Conservation (phyloP, 2,888 invertebrate genomes). For the Coleophora flavipennella region DNA sequence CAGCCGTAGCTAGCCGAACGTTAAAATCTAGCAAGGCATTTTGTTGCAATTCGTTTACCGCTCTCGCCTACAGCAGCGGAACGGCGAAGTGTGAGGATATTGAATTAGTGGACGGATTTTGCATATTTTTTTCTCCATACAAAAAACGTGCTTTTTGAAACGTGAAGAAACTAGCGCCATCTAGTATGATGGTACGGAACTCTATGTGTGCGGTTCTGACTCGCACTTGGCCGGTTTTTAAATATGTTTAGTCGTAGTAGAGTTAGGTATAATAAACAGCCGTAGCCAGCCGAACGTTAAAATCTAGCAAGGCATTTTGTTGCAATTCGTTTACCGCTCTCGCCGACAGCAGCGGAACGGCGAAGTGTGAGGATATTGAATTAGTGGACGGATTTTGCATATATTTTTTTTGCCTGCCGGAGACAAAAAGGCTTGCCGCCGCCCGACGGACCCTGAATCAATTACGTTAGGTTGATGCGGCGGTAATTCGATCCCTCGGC, state of each 20-base stretch:
- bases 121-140: constrained; percentile 46
- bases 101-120: constrained; percentile 56
- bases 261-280: no score
- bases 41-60: constrained; percentile 13
- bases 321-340: constrained; percentile 11
- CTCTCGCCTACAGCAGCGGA: constrained; percentile 16
- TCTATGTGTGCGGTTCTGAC: no score
- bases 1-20: not conserved
- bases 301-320: constrained; percentile 12
- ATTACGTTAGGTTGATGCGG: constrained; percentile 60
- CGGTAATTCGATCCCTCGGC: constrained; percentile 65
- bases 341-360: constrained; percentile 19
- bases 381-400: constrained; percentile 51
- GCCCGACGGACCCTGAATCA: constrained; percentile 54
- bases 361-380: constrained; percentile 48
- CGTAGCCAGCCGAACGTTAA: not conserved
- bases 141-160: no score
- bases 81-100: constrained; percentile 40
- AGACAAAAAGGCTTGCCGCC: constrained; percentile 49
- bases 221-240: no score
- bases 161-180: no score
- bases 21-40: constrained; percentile 10
- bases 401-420: constrained; percentile 32
- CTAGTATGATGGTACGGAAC: no score
- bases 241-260: no score